Evolutionary conservation across 2,113 vertebrate genomes (phyloP).

Genomic region (Tauraco erythrolophus): DNA sequence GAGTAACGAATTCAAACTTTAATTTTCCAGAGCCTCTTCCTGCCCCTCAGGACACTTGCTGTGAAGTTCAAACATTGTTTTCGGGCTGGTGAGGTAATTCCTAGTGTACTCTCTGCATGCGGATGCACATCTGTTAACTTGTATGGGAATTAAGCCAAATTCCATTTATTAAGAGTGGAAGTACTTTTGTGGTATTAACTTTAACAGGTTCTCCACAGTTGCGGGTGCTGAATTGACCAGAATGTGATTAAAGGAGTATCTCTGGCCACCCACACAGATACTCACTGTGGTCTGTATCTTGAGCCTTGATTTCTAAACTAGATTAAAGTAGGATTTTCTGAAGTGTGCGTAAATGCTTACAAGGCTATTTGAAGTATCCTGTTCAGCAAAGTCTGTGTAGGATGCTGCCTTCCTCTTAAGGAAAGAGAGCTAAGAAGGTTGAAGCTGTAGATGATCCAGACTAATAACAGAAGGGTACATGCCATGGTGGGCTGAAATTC

Average conservation of each 20-base stretch:
- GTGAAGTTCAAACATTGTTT: slow-evolving; percentile 50
- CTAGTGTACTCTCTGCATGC: background rate
- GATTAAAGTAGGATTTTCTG: background rate
- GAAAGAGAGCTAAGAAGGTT: background rate
- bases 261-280: background rate
- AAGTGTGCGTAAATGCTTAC: background rate
- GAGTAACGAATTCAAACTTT: background rate
- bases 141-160: background rate
- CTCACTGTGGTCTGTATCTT: background rate
- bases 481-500: background rate
- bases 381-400: background rate
- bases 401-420: background rate
- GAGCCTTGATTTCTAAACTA: background rate
- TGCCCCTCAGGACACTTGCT: slow-evolving; percentile 6
- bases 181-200: background rate
- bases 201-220: background rate
- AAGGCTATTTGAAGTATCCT: background rate
- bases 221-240: background rate
- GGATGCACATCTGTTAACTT: slow-evolving; percentile 45
- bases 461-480: background rate
- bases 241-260: background rate
- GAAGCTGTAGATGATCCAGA: background rate
- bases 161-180: background rate
- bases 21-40: slow-evolving; percentile 40
- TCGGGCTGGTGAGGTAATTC: slow-evolving; percentile 42